These are phyloP conservation scores for Hemitrygon akajei DNA, from an alignment of 2,797 vertebrate species.

Conservation along the genomic window DNA sequence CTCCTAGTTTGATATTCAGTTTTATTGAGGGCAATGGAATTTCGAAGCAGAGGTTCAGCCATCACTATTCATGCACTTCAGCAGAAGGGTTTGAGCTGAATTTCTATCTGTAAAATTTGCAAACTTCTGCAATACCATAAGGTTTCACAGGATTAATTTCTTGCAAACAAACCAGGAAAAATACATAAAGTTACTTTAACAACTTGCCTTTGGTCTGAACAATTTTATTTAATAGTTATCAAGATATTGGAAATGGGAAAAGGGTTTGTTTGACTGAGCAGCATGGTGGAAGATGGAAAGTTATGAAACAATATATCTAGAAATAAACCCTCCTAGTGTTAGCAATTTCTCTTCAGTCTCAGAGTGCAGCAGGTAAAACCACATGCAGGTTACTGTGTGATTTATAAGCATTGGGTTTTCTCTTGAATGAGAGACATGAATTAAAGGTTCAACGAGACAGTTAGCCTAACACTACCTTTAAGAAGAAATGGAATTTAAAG, in stretches of 20 bases:
- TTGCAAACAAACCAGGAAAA: not conserved
- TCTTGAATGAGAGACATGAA: not conserved
- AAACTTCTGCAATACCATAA: not conserved
- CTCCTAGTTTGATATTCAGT: no score
- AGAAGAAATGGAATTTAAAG: not conserved
- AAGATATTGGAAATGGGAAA: not conserved
- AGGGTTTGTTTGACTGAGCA: not conserved
- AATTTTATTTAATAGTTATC: not conserved
- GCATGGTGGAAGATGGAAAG: no score
- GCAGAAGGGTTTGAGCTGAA: no score
- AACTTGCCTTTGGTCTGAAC: not conserved
- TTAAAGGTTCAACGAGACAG: not conserved
- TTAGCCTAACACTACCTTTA: not conserved
- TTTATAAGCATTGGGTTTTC: not conserved
- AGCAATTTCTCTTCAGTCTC: not conserved
- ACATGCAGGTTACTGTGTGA: not conserved
- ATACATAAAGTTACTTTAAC: not conserved
- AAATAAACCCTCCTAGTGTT: not conserved
- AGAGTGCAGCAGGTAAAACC: not conserved
- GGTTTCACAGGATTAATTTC: not conserved
- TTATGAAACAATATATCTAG: not conserved
- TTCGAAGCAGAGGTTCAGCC: no score
- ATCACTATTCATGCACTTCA: no score
- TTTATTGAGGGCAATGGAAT: no score
- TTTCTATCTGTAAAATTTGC: no score